phyloP scores from a whole-genome alignment of 2,113 vertebrate species.

The Nanorana parkeri region DNA sequence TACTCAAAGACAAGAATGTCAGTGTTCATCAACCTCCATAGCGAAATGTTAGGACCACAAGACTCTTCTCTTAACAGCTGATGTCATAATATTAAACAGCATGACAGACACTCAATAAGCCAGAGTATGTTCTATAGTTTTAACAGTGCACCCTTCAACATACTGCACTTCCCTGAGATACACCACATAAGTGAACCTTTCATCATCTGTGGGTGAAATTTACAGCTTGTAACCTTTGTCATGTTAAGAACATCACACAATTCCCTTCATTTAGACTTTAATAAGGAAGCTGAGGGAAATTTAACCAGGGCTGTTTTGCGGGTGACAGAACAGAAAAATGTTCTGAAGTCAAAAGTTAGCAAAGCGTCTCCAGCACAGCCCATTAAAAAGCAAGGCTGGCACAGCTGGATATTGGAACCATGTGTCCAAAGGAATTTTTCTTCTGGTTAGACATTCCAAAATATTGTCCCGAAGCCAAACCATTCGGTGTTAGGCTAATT shows the following conservation, averaged over 20 bases:
- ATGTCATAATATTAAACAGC: constrained; percentile 77
- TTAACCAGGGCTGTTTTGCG: constrained; percentile 85
- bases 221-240: constrained; percentile 79
- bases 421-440: constrained; percentile 97
- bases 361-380: constrained; percentile 95
- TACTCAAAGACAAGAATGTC: constrained; percentile 31
- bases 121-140: constrained; percentile 79
- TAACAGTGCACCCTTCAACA: constrained; percentile 75
- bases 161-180: constrained; percentile 80
- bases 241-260: constrained; percentile 85
- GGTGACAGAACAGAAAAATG: constrained; percentile 93
- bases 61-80: constrained; percentile 78
- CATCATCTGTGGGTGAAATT: constrained; percentile 76
- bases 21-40: constrained; percentile 1
- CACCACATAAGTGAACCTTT: constrained; percentile 77
- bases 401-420: constrained; percentile 97
- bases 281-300: constrained; percentile 85
- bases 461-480: constrained; percentile 98
- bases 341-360: constrained; percentile 95
- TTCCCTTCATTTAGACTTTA: constrained; percentile 85
- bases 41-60: constrained; percentile 67
- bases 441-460: constrained; percentile 98
- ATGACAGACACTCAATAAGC: constrained; percentile 85
- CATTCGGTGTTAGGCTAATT: constrained; percentile 99
- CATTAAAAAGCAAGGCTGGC: constrained; percentile 98